Evolutionary conservation across 1,140 invertebrate genomes (phyloP).

Genomic region (Polypedilum vanderplanki): DNA sequence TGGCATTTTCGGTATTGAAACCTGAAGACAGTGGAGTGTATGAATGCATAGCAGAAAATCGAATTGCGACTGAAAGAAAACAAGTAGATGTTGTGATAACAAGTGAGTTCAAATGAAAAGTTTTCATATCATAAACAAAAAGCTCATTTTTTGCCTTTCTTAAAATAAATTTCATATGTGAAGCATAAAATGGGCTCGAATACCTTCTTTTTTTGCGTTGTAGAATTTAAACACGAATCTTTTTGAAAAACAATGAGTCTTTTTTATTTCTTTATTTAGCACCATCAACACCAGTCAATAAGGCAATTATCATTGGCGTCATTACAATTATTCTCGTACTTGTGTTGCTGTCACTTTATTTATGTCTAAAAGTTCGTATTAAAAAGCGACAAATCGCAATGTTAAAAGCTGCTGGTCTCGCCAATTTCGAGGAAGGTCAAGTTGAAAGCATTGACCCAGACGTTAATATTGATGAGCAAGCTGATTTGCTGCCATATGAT

Average conservation of each 20-base stretch:
- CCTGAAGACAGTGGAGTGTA: constrained; percentile 43
- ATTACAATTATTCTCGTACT: not conserved
- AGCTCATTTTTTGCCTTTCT: too few relatives aligned
- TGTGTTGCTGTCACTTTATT: not conserved
- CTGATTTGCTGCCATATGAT: constrained; percentile 84
- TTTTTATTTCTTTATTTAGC: not conserved
- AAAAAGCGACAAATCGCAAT: constrained; percentile 21
- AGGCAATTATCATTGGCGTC: not conserved
- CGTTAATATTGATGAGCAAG: constrained; percentile 82
- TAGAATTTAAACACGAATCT: too few relatives aligned
- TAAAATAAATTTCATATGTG: too few relatives aligned
- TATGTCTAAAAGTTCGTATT: constrained; percentile 16
- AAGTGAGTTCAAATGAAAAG: constrained; percentile 35
- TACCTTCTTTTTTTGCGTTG: too few relatives aligned
- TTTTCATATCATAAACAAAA: too few relatives aligned
- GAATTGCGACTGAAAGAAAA: constrained; percentile 38
- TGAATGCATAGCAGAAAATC: constrained; percentile 43
- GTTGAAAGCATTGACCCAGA: constrained; percentile 80
- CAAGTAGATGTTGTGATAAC: constrained; percentile 38
- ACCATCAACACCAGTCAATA: not conserved
- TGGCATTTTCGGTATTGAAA: constrained; percentile 40
- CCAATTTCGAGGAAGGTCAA: constrained; percentile 72
- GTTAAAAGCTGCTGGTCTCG: constrained; percentile 39
- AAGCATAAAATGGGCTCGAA: constrained; percentile 19
- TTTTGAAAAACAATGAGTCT: too few relatives aligned